These are phyloP conservation scores for Ylistrum balloti DNA, from an alignment of 1,140 invertebrate genomes.

Conservation along the genomic window DNA sequence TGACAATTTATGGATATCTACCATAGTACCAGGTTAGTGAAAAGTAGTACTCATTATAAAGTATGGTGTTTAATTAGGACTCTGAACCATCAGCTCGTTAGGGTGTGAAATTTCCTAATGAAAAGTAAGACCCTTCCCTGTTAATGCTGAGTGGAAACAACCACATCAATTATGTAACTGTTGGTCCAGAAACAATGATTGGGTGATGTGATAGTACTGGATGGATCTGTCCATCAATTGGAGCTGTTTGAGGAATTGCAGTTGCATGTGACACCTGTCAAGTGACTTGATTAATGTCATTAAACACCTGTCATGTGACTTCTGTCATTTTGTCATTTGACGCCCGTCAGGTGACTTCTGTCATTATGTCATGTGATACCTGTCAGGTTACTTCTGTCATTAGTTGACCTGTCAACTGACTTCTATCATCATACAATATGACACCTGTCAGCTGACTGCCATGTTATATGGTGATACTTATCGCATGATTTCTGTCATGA, in stretches of 20 bases:
- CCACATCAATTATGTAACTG: background rate
- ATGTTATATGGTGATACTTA: too few relatives aligned
- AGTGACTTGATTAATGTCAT: too few relatives aligned
- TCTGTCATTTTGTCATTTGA: too few relatives aligned
- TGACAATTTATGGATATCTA: conserved; percentile 8
- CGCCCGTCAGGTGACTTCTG: too few relatives aligned
- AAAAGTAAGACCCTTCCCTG: background rate
- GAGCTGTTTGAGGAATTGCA: background rate
- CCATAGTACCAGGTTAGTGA: background rate
- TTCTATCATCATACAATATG: too few relatives aligned
- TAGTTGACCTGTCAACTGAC: too few relatives aligned
- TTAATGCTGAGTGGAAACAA: background rate
- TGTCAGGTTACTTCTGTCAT: too few relatives aligned
- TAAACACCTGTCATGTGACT: too few relatives aligned
- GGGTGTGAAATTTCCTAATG: conserved; percentile 16
- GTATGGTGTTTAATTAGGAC: background rate
- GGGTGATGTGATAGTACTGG: background rate
- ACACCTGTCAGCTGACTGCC: too few relatives aligned
- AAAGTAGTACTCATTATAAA: background rate
- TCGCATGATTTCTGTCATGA: too few relatives aligned
- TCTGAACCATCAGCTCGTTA: background rate
- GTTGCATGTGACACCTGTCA: too few relatives aligned
- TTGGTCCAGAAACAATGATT: background rate
- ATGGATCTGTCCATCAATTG: background rate
- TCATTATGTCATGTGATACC: too few relatives aligned